These are phyloP conservation scores for Actinernus sp. DNA, from an alignment of 92 coral and sea anemone genomes.

Conservation along the genomic window DNA sequence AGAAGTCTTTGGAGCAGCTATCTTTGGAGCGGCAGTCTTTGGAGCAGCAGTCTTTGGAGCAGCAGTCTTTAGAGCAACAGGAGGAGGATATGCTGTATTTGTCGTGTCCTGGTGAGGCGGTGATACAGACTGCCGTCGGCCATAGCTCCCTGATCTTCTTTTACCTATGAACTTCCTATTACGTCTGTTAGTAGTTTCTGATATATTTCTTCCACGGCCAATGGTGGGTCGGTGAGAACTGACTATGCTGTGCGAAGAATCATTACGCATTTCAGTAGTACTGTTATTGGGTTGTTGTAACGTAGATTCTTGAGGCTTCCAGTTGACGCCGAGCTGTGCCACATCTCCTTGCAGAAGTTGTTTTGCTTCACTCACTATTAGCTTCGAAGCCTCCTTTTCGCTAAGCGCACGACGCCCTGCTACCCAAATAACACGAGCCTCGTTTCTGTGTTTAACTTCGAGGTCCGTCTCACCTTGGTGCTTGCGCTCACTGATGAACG, in stretches of 20 bases:
- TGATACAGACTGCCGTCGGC: not conserved
- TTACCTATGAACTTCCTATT: not conserved
- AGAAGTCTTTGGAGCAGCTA: too few relatives aligned
- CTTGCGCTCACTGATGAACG: conserved; percentile 88
- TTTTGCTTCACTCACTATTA: conserved; percentile 80
- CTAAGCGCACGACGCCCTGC: conserved; percentile 87
- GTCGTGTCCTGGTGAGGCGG: conserved; percentile 1
- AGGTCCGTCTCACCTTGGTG: conserved; percentile 84
- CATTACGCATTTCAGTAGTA: not conserved
- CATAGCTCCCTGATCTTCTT: not conserved
- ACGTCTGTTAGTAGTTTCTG: not conserved
- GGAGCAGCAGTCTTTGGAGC: too few relatives aligned
- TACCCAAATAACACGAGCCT: conserved; percentile 94
- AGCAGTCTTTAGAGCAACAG: too few relatives aligned
- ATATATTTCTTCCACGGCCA: not conserved
- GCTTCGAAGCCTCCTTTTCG: conserved; percentile 78
- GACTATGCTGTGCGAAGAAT: not conserved
- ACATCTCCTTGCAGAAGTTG: conserved; percentile 81
- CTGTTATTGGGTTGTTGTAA: not conserved
- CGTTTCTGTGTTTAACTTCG: conserved; percentile 81
- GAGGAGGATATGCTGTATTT: too few relatives aligned
- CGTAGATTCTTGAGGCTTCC: conserved; percentile 68
- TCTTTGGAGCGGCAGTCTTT: too few relatives aligned
- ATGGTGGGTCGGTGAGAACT: not conserved
- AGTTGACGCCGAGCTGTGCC: conserved; percentile 84